phyloP scores from a whole-genome alignment of 2,888 invertebrate genomes.

The Macrosoma leucophasiata region DNA sequence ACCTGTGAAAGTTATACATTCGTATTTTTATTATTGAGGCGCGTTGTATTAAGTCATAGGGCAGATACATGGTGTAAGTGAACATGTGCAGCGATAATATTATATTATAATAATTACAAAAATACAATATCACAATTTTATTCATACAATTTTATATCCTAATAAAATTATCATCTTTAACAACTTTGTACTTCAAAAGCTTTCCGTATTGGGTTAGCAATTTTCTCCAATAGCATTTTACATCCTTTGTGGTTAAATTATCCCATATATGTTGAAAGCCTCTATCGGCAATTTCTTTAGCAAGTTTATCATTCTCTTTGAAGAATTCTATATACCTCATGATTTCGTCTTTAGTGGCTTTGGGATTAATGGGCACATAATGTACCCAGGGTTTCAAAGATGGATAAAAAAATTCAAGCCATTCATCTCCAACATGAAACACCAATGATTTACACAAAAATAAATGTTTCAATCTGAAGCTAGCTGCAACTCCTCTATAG shows the following conservation, averaged over 20 bases:
- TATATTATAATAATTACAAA: no score
- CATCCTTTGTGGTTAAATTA: constrained; percentile 86
- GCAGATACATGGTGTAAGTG: no score
- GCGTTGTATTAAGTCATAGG: no score
- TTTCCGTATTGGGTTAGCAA: constrained; percentile 84
- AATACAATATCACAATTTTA: constrained; percentile 9
- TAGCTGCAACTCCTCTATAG: constrained; percentile 97
- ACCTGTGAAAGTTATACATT: no score
- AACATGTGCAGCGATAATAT: no score
- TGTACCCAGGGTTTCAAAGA: constrained; percentile 96
- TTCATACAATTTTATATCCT: constrained; percentile 43
- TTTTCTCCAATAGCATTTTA: constrained; percentile 91
- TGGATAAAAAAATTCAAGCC: constrained; percentile 96
- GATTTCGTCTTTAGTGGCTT: constrained; percentile 81
- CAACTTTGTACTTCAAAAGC: constrained; percentile 80
- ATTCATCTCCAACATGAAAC: constrained; percentile 95
- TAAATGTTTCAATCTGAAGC: constrained; percentile 96
- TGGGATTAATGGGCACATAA: constrained; percentile 87
- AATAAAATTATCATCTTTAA: constrained; percentile 75
- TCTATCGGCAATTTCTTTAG: constrained; percentile 85
- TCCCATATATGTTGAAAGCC: constrained; percentile 90
- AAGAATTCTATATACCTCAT: constrained; percentile 84
- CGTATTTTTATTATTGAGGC: no score
- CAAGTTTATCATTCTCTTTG: constrained; percentile 82
- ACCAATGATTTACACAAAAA: constrained; percentile 94